Evolutionary conservation across 2,888 invertebrate genomes (phyloP), one percentile per base, ranked within the genome.

Genomic region (Xylota sylvarum): DNA sequence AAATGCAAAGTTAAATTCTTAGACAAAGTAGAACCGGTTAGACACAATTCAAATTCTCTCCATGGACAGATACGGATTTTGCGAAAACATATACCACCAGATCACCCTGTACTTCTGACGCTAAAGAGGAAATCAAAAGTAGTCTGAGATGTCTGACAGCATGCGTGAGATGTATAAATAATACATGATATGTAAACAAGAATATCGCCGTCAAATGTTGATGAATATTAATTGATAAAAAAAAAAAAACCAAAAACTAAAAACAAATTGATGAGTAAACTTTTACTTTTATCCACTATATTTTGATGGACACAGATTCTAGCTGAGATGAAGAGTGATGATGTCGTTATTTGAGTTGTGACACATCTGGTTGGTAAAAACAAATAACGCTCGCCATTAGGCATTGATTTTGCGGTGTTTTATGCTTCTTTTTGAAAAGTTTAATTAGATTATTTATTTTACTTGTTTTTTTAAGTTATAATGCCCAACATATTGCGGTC

Each of bases 91-190:
- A n/a, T n/a, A n/a, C 37, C 10, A 10, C 10, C 23, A 5, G 27
- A 14, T 14, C 55, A 55, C 55, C 55, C 55, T 55, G 55, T 55
- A 14, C 3, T 14, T 23, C 27, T 55, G 55, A 55, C n/a, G 27
- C 30, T 30, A 27, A 55, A 58, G 58, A 35, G 58, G 58, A 58
- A 58, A 58, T 55, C 37, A 37, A 58, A 58, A 58, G 17, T 58
- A 14, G 10, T 12, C 17, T 14, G 12, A 35, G 23, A 58, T 23
- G n/a, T 14, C 14, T 43, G 2, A 58, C 10, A 58, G 37, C 14
- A 58, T 58, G 58, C 37, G 58, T 58, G 35, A 9, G 5, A 58
- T 14, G 37, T 58, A 35, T 37, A 58, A 58, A 14, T 19, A 35
- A 58, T 37, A 23, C 58, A 14, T 19, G 35, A 37, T 58, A 58